phyloP scores from a whole-genome alignment of 1,140 invertebrate genomes.

The Dinothrombium tinctorium region DNA sequence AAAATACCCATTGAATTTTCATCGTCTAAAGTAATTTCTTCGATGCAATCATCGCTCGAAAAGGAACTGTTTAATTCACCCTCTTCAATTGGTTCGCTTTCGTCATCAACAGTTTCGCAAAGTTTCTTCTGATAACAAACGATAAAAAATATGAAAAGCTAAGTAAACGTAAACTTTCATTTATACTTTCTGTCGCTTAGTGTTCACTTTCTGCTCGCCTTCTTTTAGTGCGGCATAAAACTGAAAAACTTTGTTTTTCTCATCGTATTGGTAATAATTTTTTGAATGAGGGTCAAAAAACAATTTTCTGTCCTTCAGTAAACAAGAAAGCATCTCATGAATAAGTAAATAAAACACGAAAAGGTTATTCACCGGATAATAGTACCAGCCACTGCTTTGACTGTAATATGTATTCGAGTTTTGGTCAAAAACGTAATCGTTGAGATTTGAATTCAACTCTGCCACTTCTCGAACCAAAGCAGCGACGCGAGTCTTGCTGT shows the following conservation, averaged over 20 bases:
- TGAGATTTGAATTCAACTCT: no score
- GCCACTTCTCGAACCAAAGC: conserved; percentile 1
- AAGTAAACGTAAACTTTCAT: no score
- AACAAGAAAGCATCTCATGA: no score
- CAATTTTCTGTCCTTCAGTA: no score
- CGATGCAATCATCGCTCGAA: no score
- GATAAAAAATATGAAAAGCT: no score
- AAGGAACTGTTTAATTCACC: conserved; percentile 19
- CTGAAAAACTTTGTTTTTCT: conserved; percentile 3
- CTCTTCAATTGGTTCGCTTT: background rate
- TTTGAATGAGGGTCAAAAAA: conserved; percentile 10
- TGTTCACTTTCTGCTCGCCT: background rate
- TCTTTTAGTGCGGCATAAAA: conserved; percentile 1
- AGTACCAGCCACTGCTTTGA: conserved; percentile 13
- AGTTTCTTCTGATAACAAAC: no score
- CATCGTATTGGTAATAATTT: conserved; percentile 10
- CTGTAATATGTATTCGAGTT: conserved; percentile 13
- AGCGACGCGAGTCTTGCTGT: background rate
- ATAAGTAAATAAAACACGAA: no score
- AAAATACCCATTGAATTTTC: no score
- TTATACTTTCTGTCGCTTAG: background rate
- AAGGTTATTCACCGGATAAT: conserved; percentile 10
- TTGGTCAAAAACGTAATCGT: conserved; percentile 15
- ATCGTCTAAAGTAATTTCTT: no score
- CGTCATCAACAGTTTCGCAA: no score